Percentiles rank a stretch among this genome's conserved stretches.
phyloP scores from a whole-genome alignment of 1,140 invertebrate genomes.

The Drosophila punjabiensis region DNA sequence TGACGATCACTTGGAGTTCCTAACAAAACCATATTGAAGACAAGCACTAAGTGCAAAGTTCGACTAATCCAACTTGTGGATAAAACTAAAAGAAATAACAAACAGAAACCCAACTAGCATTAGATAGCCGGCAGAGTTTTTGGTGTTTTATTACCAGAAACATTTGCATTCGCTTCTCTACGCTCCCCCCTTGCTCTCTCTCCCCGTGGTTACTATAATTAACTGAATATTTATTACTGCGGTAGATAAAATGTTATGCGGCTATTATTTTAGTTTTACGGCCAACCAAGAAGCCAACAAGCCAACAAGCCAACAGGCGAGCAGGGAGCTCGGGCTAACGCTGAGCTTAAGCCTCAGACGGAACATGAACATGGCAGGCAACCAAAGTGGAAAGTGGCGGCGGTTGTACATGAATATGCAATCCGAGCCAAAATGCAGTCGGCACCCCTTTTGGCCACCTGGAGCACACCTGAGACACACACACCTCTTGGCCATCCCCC shows the following conservation, averaged over 20 bases:
- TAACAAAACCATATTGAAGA: neutral
- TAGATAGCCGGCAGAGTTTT: constrained; percentile 42
- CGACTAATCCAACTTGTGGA: constrained; percentile 7
- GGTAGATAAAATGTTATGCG: constrained; percentile 83
- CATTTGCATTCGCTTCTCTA: constrained; percentile 48
- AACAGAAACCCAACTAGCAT: constrained; percentile 3
- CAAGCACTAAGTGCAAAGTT: neutral
- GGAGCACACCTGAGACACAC: constrained; percentile 5
- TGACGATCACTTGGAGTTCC: neutral
- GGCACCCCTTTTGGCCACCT: constrained; percentile 6
- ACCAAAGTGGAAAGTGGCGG: constrained; percentile 34
- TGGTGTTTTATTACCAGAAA: constrained; percentile 51
- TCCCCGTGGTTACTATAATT: constrained; percentile 69
- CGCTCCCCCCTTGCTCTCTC: neutral
- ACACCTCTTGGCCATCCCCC: neutral
- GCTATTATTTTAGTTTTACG: constrained; percentile 84
- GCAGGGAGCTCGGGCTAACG: constrained; percentile 35
- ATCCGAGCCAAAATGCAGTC: constrained; percentile 70
- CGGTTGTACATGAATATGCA: constrained; percentile 47
- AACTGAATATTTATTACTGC: constrained; percentile 83
- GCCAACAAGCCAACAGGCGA: constrained; percentile 35
- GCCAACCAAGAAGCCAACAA: constrained; percentile 54
- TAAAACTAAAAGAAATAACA: neutral
- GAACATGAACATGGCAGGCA: constrained; percentile 39
- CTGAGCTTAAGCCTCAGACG: constrained; percentile 66